Evolutionary conservation across 1,140 invertebrate genomes (phyloP), one percentile per base, ranked within the genome.

Genomic region (Drosophila athabasca): DNA sequence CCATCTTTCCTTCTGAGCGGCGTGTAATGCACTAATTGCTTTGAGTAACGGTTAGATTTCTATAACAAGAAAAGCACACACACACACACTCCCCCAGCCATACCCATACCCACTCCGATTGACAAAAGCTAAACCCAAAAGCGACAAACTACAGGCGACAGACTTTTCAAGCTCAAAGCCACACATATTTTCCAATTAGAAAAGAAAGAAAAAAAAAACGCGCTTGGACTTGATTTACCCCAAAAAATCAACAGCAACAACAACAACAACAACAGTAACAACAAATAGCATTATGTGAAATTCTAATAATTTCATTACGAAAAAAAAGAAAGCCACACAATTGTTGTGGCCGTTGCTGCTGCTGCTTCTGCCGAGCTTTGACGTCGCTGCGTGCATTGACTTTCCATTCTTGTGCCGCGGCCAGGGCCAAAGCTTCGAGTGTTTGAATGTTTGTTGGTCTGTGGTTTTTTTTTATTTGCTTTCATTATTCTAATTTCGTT

Each of bases 251-350:
- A 61, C 58, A 48, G 31, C 62, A 80, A 61, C 29, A 35, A 31
- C 31, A 35, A 31, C 31, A 35, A 39, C 4, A 17, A 29, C 53
- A 41, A 31, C 46, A 29, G 45, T 44, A 58, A 62, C 58, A 52
- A 44, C 62, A 80, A 61, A 62, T 35, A 69, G 29, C 76, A 72
- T 83, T 85, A 77, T 87, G 77, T 74, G 77, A 87, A 87, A 85
- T 87, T 85, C 81, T 87, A 81, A 78, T 71, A 87, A 85, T 70
- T 78, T 81, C 68, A 66, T 84, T 87, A 78, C 77, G 70, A 85
- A 81, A 80, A 66, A 74, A 74, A 76, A 83, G 78, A 87, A 85
- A 85, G 82, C 82, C 52, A 59, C 45, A 54, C 68, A 71, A 65
- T 75, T 76, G 79, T 53, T 66, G 59, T 59, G 79, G 24, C 53